phyloP scores from a whole-genome alignment of 2,797 vertebrate genomes.

The Poeciliopsis infans region DNA sequence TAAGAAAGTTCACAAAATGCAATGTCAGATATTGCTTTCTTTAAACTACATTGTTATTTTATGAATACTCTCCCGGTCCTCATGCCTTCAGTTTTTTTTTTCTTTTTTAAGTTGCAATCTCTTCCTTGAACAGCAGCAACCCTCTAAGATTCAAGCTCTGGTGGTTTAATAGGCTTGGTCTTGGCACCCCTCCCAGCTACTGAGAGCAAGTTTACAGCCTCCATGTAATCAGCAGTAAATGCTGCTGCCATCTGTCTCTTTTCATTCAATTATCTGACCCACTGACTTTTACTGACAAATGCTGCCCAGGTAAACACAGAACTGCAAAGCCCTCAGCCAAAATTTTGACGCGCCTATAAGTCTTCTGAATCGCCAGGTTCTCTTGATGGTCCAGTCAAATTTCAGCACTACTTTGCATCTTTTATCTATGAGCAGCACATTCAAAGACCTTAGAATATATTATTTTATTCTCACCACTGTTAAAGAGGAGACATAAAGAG shows the following conservation, averaged over 20 bases:
- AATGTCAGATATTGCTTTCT: neutral
- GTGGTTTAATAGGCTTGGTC: constrained; percentile 72
- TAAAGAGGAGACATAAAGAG: constrained; percentile 15
- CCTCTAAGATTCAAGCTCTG: constrained; percentile 65
- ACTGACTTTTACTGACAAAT: constrained; percentile 80
- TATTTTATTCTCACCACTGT: constrained; percentile 19
- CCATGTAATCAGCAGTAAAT: constrained; percentile 85
- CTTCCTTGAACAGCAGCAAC: constrained; percentile 40
- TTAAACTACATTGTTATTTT: constrained; percentile 6
- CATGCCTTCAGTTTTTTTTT: constrained; percentile 17
- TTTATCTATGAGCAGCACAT: constrained; percentile 28
- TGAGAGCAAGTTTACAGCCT: constrained; percentile 78
- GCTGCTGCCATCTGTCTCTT: constrained; percentile 83
- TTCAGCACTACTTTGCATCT: constrained; percentile 9
- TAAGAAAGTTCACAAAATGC: constrained; percentile 4
- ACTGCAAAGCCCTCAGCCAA: constrained; percentile 53
- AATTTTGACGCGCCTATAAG: constrained; percentile 50
- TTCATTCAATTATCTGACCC: constrained; percentile 83
- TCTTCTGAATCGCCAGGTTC: constrained; percentile 42
- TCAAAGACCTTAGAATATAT: constrained; percentile 21
- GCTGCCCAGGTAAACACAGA: constrained; percentile 73
- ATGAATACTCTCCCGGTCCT: constrained; percentile 13
- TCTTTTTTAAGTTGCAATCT: constrained; percentile 36
- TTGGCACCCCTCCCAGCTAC: constrained; percentile 68
- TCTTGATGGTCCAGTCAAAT: constrained; percentile 28